Conservation (phyloP, 2,113 vertebrate species). For the Erinaceus europaeus region DNA sequence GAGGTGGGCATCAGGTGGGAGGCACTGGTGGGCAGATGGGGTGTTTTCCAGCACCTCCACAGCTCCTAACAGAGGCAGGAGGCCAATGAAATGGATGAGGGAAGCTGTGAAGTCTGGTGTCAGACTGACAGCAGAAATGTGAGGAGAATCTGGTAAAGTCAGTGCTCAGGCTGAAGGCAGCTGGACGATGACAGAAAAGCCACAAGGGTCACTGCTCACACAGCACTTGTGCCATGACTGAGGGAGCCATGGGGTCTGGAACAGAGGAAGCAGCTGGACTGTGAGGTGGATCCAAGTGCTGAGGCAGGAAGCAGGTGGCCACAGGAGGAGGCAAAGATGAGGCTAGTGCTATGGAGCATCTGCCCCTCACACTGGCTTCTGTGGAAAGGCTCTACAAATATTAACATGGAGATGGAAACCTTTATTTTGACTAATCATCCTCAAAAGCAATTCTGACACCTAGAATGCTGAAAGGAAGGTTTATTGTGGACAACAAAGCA, state of each 20-base stretch:
- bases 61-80: slow-evolving; percentile 9
- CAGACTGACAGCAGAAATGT: slow-evolving; percentile 52
- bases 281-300: slow-evolving; percentile 53
- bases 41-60: background rate
- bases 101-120: background rate
- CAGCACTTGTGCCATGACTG: slow-evolving; percentile 55
- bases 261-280: slow-evolving; percentile 57
- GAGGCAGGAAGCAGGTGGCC: slow-evolving; percentile 69
- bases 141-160: slow-evolving; percentile 55
- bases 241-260: slow-evolving; percentile 8
- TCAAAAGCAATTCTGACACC: slow-evolving; percentile 54
- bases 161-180: slow-evolving; percentile 61
- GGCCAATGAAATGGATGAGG: background rate
- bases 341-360: background rate
- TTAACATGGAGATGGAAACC: background rate
- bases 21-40: background rate
- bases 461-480: background rate
- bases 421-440: slow-evolving; percentile 65
- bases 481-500: background rate
- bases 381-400: slow-evolving; percentile 9
- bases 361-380: slow-evolving; percentile 14
- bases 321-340: slow-evolving; percentile 36
- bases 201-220: slow-evolving; percentile 65
- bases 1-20: background rate
- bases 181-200: slow-evolving; percentile 63